A percentile compares a stretch with the other conserved stretches of the same genome.
phyloP scores from a whole-genome alignment of 2,888 invertebrate species.

The Acleris sparsana region DNA sequence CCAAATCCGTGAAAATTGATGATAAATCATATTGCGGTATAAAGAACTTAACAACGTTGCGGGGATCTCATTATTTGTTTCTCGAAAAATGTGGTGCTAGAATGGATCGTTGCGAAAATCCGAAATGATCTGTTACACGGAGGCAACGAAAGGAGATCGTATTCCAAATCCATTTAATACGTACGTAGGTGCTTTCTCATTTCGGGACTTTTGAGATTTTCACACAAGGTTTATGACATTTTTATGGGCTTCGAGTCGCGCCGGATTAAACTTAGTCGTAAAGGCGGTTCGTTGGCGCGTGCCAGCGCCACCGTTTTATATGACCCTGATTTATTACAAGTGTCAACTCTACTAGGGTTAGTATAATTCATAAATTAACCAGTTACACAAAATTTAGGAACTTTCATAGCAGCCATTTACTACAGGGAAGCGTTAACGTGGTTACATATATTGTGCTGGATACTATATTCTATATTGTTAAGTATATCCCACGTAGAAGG shows the following conservation, averaged over 20 bases:
- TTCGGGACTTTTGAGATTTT: constrained; percentile 41
- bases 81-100: constrained; percentile 9
- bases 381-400: too few species aligned
- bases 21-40: constrained; percentile 14
- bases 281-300: constrained; percentile 49
- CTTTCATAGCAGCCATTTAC: too few species aligned
- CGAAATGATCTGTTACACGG: constrained; percentile 3
- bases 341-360: neutral
- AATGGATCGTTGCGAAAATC: constrained; percentile 11
- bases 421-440: too few species aligned
- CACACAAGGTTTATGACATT: constrained; percentile 47
- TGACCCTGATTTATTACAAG: constrained; percentile 21
- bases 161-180: constrained; percentile 31
- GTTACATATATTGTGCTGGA: too few species aligned
- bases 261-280: constrained; percentile 46
- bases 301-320: constrained; percentile 47
- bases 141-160: constrained; percentile 11
- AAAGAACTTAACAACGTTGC: constrained; percentile 12
- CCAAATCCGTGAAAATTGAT: constrained; percentile 17
- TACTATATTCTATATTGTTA: too few species aligned
- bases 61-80: neutral
- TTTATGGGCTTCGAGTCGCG: constrained; percentile 47
- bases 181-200: constrained; percentile 34
- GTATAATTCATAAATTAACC: neutral
- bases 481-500: too few species aligned